These are phyloP conservation scores for Athetis lepigone DNA, from an alignment of 2,888 invertebrate species.

Conservation along the genomic window DNA sequence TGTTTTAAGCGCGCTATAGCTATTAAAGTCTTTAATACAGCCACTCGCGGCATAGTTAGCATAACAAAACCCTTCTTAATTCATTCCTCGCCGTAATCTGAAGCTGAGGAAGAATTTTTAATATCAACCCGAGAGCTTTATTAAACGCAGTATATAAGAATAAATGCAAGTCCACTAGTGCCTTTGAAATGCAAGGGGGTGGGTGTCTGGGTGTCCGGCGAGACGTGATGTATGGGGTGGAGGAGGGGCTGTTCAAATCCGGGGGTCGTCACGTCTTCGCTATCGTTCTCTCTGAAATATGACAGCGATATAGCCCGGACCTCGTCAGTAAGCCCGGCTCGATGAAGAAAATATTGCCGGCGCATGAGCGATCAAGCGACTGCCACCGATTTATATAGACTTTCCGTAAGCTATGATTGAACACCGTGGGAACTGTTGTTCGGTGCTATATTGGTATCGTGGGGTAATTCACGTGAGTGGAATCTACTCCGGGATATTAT, in stretches of 20 bases:
- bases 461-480: conserved; percentile 21
- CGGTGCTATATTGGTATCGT: conserved; percentile 18
- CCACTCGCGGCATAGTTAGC: conserved; percentile 67
- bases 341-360: conserved; percentile 85
- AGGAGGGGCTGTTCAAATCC: conserved; percentile 57
- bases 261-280: conserved; percentile 80
- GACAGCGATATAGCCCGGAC: conserved; percentile 82
- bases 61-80: conserved; percentile 75
- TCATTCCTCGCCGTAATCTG: conserved; percentile 70
- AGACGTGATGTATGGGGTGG: conserved; percentile 68
- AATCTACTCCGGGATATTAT: conserved; percentile 13
- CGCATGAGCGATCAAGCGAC: conserved; percentile 76
- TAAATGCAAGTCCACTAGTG: conserved; percentile 78
- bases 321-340: conserved; percentile 83
- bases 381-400: conserved; percentile 61
- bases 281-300: conserved; percentile 85
- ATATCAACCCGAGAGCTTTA: conserved; percentile 84
- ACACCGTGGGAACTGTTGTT: conserved; percentile 57
- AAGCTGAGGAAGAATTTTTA: conserved; percentile 82
- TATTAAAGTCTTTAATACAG: conserved; percentile 60
- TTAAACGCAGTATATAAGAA: conserved; percentile 79
- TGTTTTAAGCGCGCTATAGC: conserved; percentile 60
- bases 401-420: conserved; percentile 63
- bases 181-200: conserved; percentile 70
- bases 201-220: conserved; percentile 59